phyloP scores from a whole-genome alignment of 1,140 invertebrate genomes.

The Drosophila parvula region DNA sequence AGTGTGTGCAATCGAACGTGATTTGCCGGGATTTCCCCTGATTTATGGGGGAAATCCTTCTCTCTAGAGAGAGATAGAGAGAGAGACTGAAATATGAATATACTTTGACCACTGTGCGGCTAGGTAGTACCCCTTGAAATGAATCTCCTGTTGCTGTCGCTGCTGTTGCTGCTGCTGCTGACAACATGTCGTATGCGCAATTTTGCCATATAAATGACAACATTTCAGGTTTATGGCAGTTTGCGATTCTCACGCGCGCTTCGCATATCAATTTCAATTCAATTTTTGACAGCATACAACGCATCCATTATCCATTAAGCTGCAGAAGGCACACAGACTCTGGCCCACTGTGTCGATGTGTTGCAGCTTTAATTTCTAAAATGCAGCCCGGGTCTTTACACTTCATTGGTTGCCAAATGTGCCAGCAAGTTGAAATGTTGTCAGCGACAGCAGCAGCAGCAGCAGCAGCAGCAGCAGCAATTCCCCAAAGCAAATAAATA shows the following conservation, averaged over 20 bases:
- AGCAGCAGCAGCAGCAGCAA: conserved; percentile 30
- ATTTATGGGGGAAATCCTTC: not conserved
- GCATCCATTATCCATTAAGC: conserved; percentile 51
- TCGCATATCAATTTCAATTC: conserved; percentile 80
- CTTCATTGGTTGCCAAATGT: conserved; percentile 74
- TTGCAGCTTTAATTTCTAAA: conserved; percentile 54
- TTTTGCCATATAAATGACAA: conserved; percentile 75
- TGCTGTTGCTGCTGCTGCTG: conserved; percentile 14
- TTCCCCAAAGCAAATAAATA: conserved; percentile 80
- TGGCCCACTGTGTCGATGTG: conserved; percentile 9
- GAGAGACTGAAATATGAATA: not conserved
- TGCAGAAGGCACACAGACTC: conserved; percentile 6
- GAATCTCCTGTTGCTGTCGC: conserved; percentile 33
- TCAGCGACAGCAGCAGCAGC: conserved; percentile 47
- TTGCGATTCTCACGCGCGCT: conserved; percentile 56
- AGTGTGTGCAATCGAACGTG: conserved; percentile 4
- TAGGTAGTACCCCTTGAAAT: conserved; percentile 11
- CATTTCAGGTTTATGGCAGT: conserved; percentile 72
- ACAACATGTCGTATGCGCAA: conserved; percentile 74
- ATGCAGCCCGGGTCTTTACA: conserved; percentile 65
- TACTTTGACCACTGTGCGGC: conserved; percentile 23
- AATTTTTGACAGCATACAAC: conserved; percentile 71
- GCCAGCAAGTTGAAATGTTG: conserved; percentile 69
- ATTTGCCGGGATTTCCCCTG: conserved; percentile 19
- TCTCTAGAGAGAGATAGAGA: not conserved